These are phyloP conservation scores for Prunella strophiata DNA, from an alignment of 2,797 vertebrate species.

Conservation along the genomic window DNA sequence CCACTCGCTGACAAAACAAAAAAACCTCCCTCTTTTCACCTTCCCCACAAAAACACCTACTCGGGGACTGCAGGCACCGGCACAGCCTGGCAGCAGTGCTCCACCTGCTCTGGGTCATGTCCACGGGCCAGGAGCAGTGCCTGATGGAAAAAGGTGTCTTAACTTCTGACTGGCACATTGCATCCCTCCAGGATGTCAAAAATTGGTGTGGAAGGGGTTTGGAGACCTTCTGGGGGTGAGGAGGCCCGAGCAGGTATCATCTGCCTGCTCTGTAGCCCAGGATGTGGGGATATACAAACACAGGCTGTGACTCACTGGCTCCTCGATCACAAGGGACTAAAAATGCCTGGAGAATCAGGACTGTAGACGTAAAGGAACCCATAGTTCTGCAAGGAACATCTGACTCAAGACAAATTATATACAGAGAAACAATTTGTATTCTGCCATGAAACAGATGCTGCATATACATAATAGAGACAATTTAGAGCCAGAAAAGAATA, in stretches of 20 bases:
- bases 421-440: background rate
- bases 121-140: background rate
- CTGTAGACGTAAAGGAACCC: background rate
- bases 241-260: background rate
- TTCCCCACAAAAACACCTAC: conserved; percentile 58
- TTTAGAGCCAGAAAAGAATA: background rate
- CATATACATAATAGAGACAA: background rate
- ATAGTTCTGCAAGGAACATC: background rate
- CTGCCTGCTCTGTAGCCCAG: background rate
- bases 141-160: background rate
- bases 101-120: background rate
- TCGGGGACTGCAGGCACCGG: conserved; percentile 32
- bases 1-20: conserved; percentile 64
- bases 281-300: background rate
- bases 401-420: background rate
- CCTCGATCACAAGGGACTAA: background rate
- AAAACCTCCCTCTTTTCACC: conserved; percentile 40
- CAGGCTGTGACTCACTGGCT: background rate
- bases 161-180: background rate
- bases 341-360: background rate
- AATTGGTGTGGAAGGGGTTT: background rate
- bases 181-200: background rate
- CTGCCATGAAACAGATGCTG: background rate
- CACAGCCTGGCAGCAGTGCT: conserved; percentile 4
- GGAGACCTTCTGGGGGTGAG: background rate